These are phyloP conservation scores for Halocynthia aurantium DNA, from an alignment of 23 tunicate genomes.

Conservation along the genomic window DNA sequence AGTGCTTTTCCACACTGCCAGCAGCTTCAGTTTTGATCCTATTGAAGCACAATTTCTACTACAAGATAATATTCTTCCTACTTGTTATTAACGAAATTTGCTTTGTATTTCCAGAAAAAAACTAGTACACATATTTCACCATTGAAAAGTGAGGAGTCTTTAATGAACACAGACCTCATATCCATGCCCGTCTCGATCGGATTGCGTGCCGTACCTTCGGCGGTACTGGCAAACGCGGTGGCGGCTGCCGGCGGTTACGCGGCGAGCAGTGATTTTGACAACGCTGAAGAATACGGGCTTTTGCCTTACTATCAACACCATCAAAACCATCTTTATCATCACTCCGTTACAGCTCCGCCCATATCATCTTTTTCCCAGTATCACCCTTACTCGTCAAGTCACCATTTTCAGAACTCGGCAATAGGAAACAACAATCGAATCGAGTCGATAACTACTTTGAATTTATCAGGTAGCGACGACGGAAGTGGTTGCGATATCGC, in stretches of 20 bases:
- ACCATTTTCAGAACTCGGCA: too few species aligned
- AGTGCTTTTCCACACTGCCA: too few species aligned
- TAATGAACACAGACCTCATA: background rate
- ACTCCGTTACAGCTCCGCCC: background rate
- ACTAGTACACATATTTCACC: too few species aligned
- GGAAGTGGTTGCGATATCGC: background rate
- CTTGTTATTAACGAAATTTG: too few species aligned
- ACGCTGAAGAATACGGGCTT: conserved; percentile 5
- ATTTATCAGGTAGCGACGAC: background rate
- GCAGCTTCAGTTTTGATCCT: too few species aligned
- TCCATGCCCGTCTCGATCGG: conserved; percentile 26
- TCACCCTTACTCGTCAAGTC: background rate
- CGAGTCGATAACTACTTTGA: background rate
- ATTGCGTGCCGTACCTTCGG: conserved; percentile 16
- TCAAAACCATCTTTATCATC: background rate
- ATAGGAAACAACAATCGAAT: background rate
- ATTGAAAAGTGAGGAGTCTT: background rate
- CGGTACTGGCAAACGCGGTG: conserved; percentile 27
- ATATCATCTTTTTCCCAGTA: background rate
- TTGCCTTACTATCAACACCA: conserved; percentile 21
- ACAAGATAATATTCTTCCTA: too few species aligned
- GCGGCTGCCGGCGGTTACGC: conserved; percentile 6
- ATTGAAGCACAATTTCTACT: too few species aligned
- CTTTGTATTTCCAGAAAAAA: too few species aligned
- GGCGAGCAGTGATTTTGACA: background rate